Conservation (phyloP, 2,113 vertebrate genomes). For the Geococcyx californianus region DNA sequence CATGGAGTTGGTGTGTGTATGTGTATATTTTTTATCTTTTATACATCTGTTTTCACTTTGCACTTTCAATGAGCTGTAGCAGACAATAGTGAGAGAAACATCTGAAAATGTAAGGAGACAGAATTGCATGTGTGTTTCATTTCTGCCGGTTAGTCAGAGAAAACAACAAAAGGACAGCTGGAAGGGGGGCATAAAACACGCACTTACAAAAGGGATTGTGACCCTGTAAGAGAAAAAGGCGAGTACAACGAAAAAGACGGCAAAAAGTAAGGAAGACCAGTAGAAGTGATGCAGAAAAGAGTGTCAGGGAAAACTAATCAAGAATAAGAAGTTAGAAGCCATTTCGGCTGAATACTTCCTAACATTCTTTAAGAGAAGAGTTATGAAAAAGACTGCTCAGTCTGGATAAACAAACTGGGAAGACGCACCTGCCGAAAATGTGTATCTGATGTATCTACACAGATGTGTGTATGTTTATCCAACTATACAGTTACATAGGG, state of each 20-base stretch:
- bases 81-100: constrained; percentile 78
- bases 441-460: not conserved
- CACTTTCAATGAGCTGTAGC: constrained; percentile 73
- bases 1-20: not conserved
- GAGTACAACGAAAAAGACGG: constrained; percentile 27
- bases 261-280: not conserved
- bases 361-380: not conserved
- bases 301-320: not conserved
- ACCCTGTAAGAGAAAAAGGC: constrained; percentile 47
- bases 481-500: not conserved
- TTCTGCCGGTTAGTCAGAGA: constrained; percentile 66
- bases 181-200: not conserved
- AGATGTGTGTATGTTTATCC: not conserved
- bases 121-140: constrained; percentile 80
- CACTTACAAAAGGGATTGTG: constrained; percentile 56
- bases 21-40: constrained; percentile 16
- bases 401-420: not conserved
- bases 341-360: not conserved
- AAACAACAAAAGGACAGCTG: constrained; percentile 74
- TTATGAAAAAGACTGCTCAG: not conserved
- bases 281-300: not conserved
- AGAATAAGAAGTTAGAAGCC: not conserved
- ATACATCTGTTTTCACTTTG: constrained; percentile 81
- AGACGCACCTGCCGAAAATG: constrained; percentile 12
- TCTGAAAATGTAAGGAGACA: constrained; percentile 78